These are phyloP conservation scores for Tethea ocularis DNA, from an alignment of 2,888 invertebrate genomes.

Conservation along the genomic window DNA sequence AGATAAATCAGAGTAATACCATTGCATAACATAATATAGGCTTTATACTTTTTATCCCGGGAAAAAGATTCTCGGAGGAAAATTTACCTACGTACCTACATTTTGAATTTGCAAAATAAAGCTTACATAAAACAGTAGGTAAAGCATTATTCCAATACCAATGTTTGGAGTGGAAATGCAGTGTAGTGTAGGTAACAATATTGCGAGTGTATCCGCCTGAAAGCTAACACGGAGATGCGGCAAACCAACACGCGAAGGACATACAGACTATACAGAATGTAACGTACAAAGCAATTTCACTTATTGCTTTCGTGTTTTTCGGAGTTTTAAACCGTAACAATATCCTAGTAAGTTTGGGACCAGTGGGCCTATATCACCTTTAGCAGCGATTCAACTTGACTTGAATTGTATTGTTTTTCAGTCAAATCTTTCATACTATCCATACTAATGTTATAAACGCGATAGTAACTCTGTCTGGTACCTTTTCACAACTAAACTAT, in stretches of 20 bases:
- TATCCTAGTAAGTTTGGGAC: not conserved
- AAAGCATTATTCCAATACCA: not conserved
- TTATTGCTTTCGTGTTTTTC: constrained; percentile 2
- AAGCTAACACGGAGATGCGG: not conserved
- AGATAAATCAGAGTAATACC: no score
- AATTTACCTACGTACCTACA: not conserved
- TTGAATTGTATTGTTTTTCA: no score
- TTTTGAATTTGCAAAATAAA: not conserved
- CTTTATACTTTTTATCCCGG: no score
- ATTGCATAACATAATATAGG: no score
- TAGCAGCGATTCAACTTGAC: no score
- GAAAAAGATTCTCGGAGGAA: no score
- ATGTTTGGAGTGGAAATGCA: not conserved
- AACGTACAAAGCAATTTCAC: not conserved
- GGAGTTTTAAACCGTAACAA: not conserved
- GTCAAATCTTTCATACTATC: no score
- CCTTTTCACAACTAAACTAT: no score
- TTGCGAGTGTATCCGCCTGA: not conserved
- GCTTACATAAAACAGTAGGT: not conserved
- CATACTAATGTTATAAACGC: no score
- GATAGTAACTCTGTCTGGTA: no score
- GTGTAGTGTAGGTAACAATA: not conserved
- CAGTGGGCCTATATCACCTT: no score
- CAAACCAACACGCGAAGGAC: not conserved
- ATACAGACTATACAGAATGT: not conserved